Evolutionary conservation across 2,113 vertebrate genomes (phyloP).

Genomic region (Cryptomyrus ogoouensis): DNA sequence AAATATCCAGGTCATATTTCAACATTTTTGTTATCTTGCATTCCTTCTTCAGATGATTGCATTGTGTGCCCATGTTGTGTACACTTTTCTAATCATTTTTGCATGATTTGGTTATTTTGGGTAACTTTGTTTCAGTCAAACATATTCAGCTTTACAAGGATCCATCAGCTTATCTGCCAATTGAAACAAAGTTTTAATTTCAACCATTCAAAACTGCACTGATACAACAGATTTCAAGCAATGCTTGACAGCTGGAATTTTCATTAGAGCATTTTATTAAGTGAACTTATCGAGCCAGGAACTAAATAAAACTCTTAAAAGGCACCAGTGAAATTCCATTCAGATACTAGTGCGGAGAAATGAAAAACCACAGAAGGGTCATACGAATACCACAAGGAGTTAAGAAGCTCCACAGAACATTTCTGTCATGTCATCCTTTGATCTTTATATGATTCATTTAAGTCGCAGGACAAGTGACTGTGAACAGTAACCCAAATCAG

Average conservation of each 20-base stretch:
- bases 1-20: neutral
- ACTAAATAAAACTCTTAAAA: neutral
- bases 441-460: conserved; percentile 31
- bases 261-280: neutral
- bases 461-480: conserved; percentile 12
- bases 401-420: neutral
- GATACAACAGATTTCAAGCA: neutral
- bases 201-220: neutral
- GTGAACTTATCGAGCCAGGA: neutral
- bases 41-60: neutral
- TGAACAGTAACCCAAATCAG: neutral
- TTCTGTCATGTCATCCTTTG: conserved; percentile 32
- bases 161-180: neutral
- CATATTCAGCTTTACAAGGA: neutral
- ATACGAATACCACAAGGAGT: neutral
- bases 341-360: neutral
- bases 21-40: neutral
- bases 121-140: neutral
- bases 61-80: neutral
- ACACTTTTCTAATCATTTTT: neutral
- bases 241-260: neutral
- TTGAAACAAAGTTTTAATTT: neutral
- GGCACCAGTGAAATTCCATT: conserved; percentile 6
- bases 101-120: neutral
- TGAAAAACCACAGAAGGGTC: neutral